Conservation (phyloP, 1,140 invertebrate genomes). For the Aporrectodea caliginosa region DNA sequence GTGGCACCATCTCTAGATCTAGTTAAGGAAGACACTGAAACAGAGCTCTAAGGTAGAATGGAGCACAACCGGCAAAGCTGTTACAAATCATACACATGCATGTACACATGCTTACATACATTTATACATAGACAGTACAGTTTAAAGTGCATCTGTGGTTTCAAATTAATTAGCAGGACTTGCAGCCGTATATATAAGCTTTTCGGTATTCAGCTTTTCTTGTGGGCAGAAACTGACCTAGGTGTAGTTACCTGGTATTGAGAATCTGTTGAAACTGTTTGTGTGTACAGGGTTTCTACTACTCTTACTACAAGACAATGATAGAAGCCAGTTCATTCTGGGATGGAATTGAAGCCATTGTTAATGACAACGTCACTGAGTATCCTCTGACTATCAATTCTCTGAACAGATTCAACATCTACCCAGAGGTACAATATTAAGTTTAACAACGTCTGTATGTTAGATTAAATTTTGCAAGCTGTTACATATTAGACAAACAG, state of each 20-base stretch:
- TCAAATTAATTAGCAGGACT: no score
- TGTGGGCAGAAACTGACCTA: neutral
- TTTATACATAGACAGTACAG: no score
- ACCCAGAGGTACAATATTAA: constrained; percentile 67
- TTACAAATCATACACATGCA: no score
- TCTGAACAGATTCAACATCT: constrained; percentile 73
- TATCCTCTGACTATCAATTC: constrained; percentile 75
- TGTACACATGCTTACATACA: no score
- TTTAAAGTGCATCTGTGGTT: no score
- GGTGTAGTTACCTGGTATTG: neutral
- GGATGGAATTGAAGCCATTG: constrained; percentile 64
- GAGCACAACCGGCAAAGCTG: no score
- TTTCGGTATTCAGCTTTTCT: neutral
- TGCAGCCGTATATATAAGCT: neutral
- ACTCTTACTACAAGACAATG: constrained; percentile 79
- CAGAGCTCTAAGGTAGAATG: no score
- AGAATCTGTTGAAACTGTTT: neutral
- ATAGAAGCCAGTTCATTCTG: constrained; percentile 65
- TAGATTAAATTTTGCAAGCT: neutral
- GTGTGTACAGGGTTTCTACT: constrained; percentile 78
- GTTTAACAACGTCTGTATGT: constrained; percentile 2
- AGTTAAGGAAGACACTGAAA: no score
- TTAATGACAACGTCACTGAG: constrained; percentile 73
- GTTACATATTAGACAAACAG: neutral
- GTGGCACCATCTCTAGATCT: no score